phyloP scores from a whole-genome alignment of 2,113 vertebrate genomes.

The Neodontobutis hainanensis region DNA sequence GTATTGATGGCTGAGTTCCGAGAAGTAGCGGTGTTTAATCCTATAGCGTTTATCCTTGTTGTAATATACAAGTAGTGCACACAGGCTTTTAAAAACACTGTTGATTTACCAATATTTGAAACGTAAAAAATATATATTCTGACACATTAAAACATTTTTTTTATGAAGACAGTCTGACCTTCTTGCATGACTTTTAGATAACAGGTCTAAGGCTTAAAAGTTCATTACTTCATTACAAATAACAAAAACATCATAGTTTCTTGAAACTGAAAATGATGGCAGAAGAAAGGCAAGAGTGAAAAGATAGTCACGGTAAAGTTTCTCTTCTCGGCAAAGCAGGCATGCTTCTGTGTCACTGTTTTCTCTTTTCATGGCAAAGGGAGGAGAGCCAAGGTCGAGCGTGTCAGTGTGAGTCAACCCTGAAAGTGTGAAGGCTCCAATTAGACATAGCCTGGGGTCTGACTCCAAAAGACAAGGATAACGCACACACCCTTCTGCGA shows the following conservation, averaged over 20 bases:
- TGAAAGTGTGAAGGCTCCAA: slow-evolving; percentile 81
- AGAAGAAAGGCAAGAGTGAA: slow-evolving; percentile 39
- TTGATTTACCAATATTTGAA: slow-evolving; percentile 11
- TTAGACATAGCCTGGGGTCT: slow-evolving; percentile 79
- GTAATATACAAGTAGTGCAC: slow-evolving; percentile 15
- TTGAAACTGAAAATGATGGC: slow-evolving; percentile 44
- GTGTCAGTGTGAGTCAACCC: slow-evolving; percentile 80
- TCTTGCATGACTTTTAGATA: slow-evolving; percentile 55
- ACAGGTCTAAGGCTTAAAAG: slow-evolving; percentile 59
- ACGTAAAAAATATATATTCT: background rate
- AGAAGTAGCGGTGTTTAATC: slow-evolving; percentile 73
- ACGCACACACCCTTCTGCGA: slow-evolving; percentile 66
- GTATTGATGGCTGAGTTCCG: slow-evolving; percentile 71
- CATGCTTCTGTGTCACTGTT: slow-evolving; percentile 75
- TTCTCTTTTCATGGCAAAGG: slow-evolving; percentile 74
- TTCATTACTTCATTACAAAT: slow-evolving; percentile 57
- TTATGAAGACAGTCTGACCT: slow-evolving; percentile 64
- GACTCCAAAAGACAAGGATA: slow-evolving; percentile 80
- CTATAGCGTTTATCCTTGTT: slow-evolving; percentile 49
- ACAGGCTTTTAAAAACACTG: background rate
- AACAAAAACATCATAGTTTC: slow-evolving; percentile 28
- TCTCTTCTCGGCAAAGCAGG: slow-evolving; percentile 60
- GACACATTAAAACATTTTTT: too few species aligned
- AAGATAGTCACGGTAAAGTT: slow-evolving; percentile 64
- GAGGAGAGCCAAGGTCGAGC: slow-evolving; percentile 79